Evolutionary conservation across 92 coral and sea anemone genomes (phyloP).

Genomic region (Epizoanthus fatuus): DNA sequence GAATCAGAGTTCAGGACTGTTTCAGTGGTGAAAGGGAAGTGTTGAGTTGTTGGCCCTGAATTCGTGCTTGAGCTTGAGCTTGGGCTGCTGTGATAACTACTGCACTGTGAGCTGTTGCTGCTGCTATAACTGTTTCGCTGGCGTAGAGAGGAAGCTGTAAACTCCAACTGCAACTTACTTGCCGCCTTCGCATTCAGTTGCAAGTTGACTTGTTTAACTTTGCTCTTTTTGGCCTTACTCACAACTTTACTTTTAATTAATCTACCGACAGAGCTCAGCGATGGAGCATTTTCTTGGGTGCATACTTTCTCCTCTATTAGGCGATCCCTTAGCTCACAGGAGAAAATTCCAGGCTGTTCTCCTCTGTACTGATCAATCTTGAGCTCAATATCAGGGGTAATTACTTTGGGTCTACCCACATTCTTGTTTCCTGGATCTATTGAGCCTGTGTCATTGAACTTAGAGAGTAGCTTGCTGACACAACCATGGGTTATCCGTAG

Average conservation of each 20-base stretch:
- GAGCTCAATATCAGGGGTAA: conserved; percentile 83
- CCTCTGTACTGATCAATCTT: conserved; percentile 82
- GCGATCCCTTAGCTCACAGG: conserved; percentile 90
- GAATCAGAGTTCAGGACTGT: not conserved
- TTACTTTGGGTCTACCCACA: conserved; percentile 90
- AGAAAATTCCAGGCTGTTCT: conserved; percentile 88
- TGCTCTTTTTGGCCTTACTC: too few species aligned
- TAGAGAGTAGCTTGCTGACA: conserved; percentile 87
- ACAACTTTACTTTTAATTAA: conserved; percentile 75
- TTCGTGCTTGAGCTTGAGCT: conserved; percentile 21
- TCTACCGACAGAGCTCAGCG: conserved; percentile 91
- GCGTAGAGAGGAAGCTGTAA: not conserved
- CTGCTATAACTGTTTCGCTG: not conserved
- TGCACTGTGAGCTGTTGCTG: not conserved
- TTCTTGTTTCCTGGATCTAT: conserved; percentile 79
- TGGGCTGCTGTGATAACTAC: not conserved
- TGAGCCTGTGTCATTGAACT: conserved; percentile 88
- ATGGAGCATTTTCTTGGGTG: conserved; percentile 71
- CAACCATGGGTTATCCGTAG: conserved; percentile 92
- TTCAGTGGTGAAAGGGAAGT: not conserved
- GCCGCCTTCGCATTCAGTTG: too few species aligned
- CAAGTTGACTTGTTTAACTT: too few species aligned
- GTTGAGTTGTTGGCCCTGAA: not conserved
- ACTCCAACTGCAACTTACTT: not conserved
- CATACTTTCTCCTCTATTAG: conserved; percentile 86